Evolutionary conservation across 2,113 vertebrate genomes (phyloP).

Genomic region (Desmodus rotundus): DNA sequence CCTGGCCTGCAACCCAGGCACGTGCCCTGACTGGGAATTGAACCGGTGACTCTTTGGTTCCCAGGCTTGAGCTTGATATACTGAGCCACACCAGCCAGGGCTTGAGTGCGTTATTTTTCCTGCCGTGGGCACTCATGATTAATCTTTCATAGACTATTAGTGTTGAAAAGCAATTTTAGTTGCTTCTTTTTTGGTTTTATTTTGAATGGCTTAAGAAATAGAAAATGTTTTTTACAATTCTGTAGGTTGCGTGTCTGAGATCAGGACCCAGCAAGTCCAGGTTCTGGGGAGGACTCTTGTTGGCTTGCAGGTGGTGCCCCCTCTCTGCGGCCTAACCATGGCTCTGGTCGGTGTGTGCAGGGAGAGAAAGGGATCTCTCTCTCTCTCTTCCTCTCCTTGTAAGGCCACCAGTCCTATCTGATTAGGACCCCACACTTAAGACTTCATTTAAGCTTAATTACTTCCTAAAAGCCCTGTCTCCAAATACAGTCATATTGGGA

Average conservation of each 20-base stretch:
- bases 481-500: not conserved
- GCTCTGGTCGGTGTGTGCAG: not conserved
- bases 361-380: not conserved
- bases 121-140: not conserved
- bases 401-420: not conserved
- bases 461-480: not conserved
- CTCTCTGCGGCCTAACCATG: not conserved
- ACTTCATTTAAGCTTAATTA: not conserved
- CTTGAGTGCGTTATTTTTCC: not conserved
- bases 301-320: not conserved
- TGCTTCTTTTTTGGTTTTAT: not conserved
- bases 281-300: not conserved
- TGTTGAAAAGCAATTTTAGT: not conserved
- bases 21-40: too few relatives aligned
- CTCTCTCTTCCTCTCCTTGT: not conserved
- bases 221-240: not conserved
- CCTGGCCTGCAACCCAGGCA: too few relatives aligned
- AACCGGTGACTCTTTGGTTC: too few relatives aligned
- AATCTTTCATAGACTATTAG: not conserved
- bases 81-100: too few relatives aligned
- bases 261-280: not conserved
- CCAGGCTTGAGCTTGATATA: too few relatives aligned
- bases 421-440: not conserved
- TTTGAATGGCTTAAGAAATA: not conserved
- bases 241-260: not conserved